Percentiles rank a stretch among this genome's conserved stretches.
phyloP scores from a whole-genome alignment of 2,113 vertebrate genomes.

The Anolis carolinensis region DNA sequence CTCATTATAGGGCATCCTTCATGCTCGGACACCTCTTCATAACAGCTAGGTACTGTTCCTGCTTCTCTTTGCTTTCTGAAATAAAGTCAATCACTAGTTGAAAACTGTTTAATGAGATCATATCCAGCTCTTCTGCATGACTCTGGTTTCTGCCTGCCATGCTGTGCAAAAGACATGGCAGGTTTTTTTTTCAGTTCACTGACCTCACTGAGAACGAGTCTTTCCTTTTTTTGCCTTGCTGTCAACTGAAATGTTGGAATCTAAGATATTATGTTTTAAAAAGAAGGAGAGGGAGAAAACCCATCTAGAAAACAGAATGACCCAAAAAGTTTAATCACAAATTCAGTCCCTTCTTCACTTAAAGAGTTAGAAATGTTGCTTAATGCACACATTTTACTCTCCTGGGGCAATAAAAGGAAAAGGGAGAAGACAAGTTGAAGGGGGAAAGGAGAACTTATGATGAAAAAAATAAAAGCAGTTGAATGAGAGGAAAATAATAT shows the following conservation, averaged over 20 bases:
- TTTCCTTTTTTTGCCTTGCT: not conserved
- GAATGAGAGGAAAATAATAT: not conserved
- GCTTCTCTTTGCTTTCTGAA: not conserved
- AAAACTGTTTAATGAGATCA: slow-evolving; percentile 6
- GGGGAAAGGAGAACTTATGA: not conserved
- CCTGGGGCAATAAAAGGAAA: not conserved
- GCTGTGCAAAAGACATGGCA: not conserved
- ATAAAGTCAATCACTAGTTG: not conserved
- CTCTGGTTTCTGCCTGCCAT: not conserved
- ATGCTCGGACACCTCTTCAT: slow-evolving; percentile 8
- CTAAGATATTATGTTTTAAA: not conserved
- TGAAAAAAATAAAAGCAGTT: not conserved
- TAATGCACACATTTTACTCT: not conserved
- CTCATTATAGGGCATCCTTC: slow-evolving; percentile 6
- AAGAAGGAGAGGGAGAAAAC: not conserved
- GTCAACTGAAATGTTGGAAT: not conserved
- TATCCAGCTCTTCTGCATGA: not conserved
- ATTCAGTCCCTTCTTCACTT: not conserved
- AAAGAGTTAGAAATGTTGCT: not conserved
- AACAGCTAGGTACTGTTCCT: not conserved
- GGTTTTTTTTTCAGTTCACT: slow-evolving; percentile 1
- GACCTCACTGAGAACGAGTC: not conserved
- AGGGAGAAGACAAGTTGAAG: not conserved
- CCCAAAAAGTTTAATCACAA: not conserved
- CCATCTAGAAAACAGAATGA: not conserved